phyloP scores from a whole-genome alignment of 2,888 invertebrate species.

The Lithophane ornitopus region DNA sequence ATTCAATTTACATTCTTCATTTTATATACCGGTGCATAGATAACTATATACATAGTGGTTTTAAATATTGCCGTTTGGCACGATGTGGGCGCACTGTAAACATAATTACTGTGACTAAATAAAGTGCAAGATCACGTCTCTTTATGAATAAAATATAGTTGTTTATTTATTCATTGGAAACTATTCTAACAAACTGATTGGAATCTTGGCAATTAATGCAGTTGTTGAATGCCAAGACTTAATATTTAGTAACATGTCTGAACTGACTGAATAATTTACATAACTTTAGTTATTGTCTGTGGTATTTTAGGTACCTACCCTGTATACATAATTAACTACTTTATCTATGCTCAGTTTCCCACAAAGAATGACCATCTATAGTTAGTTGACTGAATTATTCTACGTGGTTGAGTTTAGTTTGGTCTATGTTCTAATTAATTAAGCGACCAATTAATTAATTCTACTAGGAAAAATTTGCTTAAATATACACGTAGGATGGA shows the following conservation, averaged over 20 bases:
- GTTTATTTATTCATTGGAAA: slow-evolving; percentile 27
- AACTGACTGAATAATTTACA: slow-evolving; percentile 26
- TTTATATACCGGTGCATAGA: slow-evolving; percentile 17
- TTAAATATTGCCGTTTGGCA: slow-evolving; percentile 13
- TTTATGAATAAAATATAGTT: slow-evolving; percentile 32
- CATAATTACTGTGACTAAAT: slow-evolving; percentile 19
- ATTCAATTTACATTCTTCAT: slow-evolving; percentile 41
- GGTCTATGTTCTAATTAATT: neutral
- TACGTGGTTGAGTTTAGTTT: slow-evolving; percentile 16
- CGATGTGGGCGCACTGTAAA: slow-evolving; percentile 22
- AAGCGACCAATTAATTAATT: neutral
- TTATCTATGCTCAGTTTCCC: neutral
- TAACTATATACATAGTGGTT: neutral
- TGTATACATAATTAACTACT: neutral
- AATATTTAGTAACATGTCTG: slow-evolving; percentile 5
- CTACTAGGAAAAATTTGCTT: neutral
- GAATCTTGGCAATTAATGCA: slow-evolving; percentile 22
- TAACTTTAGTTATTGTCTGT: slow-evolving; percentile 11
- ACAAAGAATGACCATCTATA: neutral
- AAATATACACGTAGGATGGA: neutral
- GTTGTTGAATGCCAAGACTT: slow-evolving; percentile 23
- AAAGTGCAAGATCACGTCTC: slow-evolving; percentile 41
- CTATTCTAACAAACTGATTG: slow-evolving; percentile 13
- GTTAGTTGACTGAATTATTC: slow-evolving; percentile 17
- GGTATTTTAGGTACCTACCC: slow-evolving; percentile 25